Conservation (phyloP, 2,888 invertebrate genomes). For the Siphlonurus alternatus region DNA sequence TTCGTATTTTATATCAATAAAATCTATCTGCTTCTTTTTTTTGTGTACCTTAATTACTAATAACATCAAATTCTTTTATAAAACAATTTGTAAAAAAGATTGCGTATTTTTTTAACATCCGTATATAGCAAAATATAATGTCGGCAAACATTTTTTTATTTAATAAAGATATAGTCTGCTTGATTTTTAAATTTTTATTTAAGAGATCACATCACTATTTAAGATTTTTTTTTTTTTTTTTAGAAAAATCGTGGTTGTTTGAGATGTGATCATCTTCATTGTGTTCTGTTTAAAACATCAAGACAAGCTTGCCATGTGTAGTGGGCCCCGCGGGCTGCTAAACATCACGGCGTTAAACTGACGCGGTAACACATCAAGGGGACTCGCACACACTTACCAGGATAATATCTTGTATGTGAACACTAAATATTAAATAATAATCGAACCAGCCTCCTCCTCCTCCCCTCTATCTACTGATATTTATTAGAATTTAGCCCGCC, state of each 20-base stretch:
- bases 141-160: no score
- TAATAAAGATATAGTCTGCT: no score
- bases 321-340: not conserved
- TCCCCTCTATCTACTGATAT: not conserved
- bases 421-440: no score
- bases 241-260: not conserved
- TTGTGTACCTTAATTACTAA: not conserved
- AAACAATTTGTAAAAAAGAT: no score
- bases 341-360: not conserved
- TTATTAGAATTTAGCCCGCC: not conserved
- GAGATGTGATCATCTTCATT: not conserved
- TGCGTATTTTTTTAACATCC: no score
- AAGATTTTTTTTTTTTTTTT: not conserved
- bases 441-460: not conserved
- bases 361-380: no score
- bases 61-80: no score
- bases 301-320: not conserved
- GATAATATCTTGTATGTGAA: not conserved
- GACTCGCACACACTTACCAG: not conserved
- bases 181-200: no score
- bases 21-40: not conserved
- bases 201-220: not conserved
- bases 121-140: no score
- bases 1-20: no score
- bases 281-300: no score